These are phyloP conservation scores for Troides helena DNA, from an alignment of 2,888 invertebrate species.

Conservation along the genomic window DNA sequence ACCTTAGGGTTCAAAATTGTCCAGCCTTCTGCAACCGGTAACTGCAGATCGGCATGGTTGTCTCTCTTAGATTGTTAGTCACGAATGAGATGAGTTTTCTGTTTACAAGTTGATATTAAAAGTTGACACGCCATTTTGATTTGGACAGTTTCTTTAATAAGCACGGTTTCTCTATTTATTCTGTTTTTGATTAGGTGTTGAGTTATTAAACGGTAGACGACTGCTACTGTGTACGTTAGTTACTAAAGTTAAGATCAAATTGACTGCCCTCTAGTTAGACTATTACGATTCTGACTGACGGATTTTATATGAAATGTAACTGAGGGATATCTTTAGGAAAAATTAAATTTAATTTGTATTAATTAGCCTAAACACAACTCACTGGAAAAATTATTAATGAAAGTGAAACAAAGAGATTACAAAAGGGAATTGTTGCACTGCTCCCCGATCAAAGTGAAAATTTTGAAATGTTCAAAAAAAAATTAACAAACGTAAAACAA, in stretches of 20 bases:
- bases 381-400: not conserved
- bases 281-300: too few relatives aligned
- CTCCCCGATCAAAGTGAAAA: slow-evolving; percentile 55
- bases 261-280: too few relatives aligned
- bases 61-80: slow-evolving; percentile 60
- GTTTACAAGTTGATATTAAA: slow-evolving; percentile 68
- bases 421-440: slow-evolving; percentile 29
- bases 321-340: too few relatives aligned
- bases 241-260: too few relatives aligned
- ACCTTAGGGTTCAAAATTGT: slow-evolving; percentile 16
- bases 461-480: slow-evolving; percentile 53
- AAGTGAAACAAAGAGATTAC: slow-evolving; percentile 37
- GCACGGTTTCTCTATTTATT: not conserved
- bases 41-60: slow-evolving; percentile 38
- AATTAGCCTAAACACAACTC: not conserved
- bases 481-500: slow-evolving; percentile 43
- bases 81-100: slow-evolving; percentile 62
- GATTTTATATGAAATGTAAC: too few relatives aligned
- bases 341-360: too few relatives aligned
- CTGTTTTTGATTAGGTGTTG: too few relatives aligned
- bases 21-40: not conserved
- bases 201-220: too few relatives aligned
- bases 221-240: too few relatives aligned
- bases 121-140: slow-evolving; percentile 63
- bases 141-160: slow-evolving; percentile 43